Base-by-base conservation (phyloP, 1,140 invertebrate genomes). In the Zaprionus capensis region DNA sequence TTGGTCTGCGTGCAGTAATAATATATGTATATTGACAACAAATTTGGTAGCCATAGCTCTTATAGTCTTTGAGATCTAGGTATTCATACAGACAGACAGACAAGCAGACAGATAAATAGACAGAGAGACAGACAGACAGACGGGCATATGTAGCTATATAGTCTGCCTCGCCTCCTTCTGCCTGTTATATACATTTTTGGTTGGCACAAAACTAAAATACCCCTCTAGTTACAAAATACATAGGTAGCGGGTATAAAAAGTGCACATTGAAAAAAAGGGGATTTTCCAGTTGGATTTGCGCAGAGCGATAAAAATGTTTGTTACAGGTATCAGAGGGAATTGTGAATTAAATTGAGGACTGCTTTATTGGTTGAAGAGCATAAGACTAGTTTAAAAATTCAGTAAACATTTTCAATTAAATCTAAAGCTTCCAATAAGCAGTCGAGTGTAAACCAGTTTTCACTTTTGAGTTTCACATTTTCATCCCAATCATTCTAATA, bases 201-300 rank as follows among this genome's bases (percentile, higher is more conserved):
- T 14, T 14, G 7, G 2, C 7, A 31, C 28, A 31, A 31, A 31
- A 7, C 9, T 31, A 7, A 7, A 9, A 31, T 31, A 36, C 34
- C 34, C 34, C 34, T 36, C 12, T 2, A 4, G 7, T 5, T 5
- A 3, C 11, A 0, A 14, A 0, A n/a, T n/a, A n/a, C n/a, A n/a
- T n/a, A 7, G 51, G 51, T 15, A 31, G 2, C 12, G 5, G 44
- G n/a, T 49, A 49, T 20, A n/a, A 55, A 64, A 28, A 34, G 31
- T 1, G 9, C 24, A 22, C 14, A 44, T 62, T 9, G 28, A 64
- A 70, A 71, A 71, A 58, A 38, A 44, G 26, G 2, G 24, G 53
- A 76, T 71, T 76, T 76, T 59, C 34, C 72, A 58, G 34, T 22
- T 66, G 74, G 46, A 67, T 76, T 71, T 71, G 20, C 59, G 67